A percentile compares a stretch with the other conserved stretches of the same genome.
Conservation (phyloP, 2,888 invertebrate species). For the Parochlus steinenii region DNA sequence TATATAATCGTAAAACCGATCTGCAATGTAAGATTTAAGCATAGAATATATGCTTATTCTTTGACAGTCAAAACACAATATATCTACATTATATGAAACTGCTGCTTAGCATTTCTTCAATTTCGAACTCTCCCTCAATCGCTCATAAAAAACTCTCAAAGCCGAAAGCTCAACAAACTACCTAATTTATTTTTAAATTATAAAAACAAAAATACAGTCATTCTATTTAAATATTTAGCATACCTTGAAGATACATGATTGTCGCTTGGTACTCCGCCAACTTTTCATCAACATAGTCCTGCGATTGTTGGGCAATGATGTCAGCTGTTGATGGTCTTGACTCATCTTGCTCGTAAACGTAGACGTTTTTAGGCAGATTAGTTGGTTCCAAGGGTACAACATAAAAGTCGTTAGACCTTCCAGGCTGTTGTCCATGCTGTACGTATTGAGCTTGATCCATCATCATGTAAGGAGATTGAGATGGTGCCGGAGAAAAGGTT, state of each 20-base stretch:
- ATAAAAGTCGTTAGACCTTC: constrained; percentile 50
- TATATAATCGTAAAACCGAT: too few relatives aligned
- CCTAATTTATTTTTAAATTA: too few relatives aligned
- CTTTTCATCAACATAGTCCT: constrained; percentile 88
- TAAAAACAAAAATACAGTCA: too few relatives aligned
- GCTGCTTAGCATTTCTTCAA: too few relatives aligned
- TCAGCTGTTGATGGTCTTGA: constrained; percentile 76
- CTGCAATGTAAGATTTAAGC: too few relatives aligned
- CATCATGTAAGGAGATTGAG: constrained; percentile 39
- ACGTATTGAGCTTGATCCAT: constrained; percentile 1
- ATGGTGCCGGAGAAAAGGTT: constrained; percentile 38
- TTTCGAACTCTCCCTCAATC: too few relatives aligned
- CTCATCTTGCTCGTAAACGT: constrained; percentile 47
- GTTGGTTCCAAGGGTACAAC: constrained; percentile 63
- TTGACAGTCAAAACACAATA: too few relatives aligned
- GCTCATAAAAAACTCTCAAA: too few relatives aligned
- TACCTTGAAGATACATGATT: constrained; percentile 77
- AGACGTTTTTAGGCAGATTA: constrained; percentile 39
- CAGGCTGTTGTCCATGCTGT: constrained; percentile 17
- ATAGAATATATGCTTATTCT: too few relatives aligned
- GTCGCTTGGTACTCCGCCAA: constrained; percentile 86
- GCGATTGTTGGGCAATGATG: constrained; percentile 83
- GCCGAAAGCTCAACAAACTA: too few relatives aligned
- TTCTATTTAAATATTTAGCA: constrained; percentile 26
- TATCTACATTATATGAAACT: too few relatives aligned